Evolutionary conservation across 2,888 invertebrate genomes (phyloP), one percentile per base, ranked within the genome.

Genomic region (Euclidia mi): DNA sequence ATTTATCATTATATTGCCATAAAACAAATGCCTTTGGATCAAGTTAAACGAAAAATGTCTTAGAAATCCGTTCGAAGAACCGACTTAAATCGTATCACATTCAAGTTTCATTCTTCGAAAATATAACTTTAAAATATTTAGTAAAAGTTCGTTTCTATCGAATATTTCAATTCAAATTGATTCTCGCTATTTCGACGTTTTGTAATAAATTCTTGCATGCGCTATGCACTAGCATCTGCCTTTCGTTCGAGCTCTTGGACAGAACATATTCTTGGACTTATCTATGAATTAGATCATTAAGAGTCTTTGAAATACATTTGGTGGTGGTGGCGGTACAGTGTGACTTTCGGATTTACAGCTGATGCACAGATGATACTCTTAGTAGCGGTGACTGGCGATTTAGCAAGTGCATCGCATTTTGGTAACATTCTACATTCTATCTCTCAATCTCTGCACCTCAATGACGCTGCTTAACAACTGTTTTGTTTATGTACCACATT

Each of bases 151-250:
- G 37, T 40, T 61, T 52, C 50, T 52, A 65, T 57, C 72, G 66
- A 56, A 75, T 72, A 75, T 71, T 75, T 71, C 57, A 51, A 61
- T 68, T 71, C 48, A 61, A 79, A 79, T 76, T 74, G 71, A 76
- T 80, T 76, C 64, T 53, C 65, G 63, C 60, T 68, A 68, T 71
- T 70, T 66, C 69, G 65, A 71, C 56, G 57, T 66, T 49, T 63
- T 65, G 51, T 57, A 59, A 68, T 73, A 79, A 76, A 81, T 82
- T 78, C 71, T 60, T 71, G 65, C 42, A 17, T 52, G 11, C 50
- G 50, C 45, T 63, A 50, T 46, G 64, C 55, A 65, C 46, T 65
- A 42, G 42, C 63, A 59, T 53, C 41, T 47, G 48, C 57, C 51
- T 68, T 56, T 34, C 20, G 41, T 25, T 44, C 10, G 20, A 37